phyloP scores from a whole-genome alignment of 2,888 invertebrate species.

The Chrysotoxum bicinctum region DNA sequence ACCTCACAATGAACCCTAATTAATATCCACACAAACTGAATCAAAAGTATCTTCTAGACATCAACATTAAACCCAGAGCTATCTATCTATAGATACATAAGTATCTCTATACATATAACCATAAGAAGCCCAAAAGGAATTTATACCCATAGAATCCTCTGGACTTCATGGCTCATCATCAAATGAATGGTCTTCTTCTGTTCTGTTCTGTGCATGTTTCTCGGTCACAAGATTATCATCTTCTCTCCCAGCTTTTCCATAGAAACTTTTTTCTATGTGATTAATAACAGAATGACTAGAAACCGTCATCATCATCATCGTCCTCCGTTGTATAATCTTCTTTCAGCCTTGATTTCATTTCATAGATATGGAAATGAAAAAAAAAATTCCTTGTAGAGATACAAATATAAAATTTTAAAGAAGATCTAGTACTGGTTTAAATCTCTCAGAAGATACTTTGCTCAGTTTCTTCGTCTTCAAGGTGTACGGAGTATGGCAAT shows the following conservation, averaged over 20 bases:
- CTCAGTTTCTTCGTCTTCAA: constrained; percentile 23
- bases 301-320: constrained; percentile 58
- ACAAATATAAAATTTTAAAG: constrained; percentile 10
- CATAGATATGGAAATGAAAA: constrained; percentile 41
- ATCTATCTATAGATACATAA: not conserved
- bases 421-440: constrained; percentile 53
- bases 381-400: constrained; percentile 25
- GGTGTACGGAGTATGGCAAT: constrained; percentile 38
- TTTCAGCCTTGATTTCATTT: constrained; percentile 66
- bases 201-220: constrained; percentile 57
- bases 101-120: not conserved
- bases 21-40: constrained; percentile 66
- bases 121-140: constrained; percentile 10
- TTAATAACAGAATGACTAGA: constrained; percentile 69
- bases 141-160: constrained; percentile 18
- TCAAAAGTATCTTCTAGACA: constrained; percentile 42
- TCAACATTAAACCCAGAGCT: constrained; percentile 8
- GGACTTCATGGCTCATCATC: constrained; percentile 10
- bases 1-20: constrained; percentile 57
- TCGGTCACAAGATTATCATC: constrained; percentile 71
- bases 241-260: constrained; percentile 27
- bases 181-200: constrained; percentile 65
- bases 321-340: constrained; percentile 44
- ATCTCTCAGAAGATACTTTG: not conserved
- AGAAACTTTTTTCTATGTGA: constrained; percentile 49